Base-by-base conservation (phyloP, 2,113 vertebrate genomes). In the Smithornis capensis region DNA sequence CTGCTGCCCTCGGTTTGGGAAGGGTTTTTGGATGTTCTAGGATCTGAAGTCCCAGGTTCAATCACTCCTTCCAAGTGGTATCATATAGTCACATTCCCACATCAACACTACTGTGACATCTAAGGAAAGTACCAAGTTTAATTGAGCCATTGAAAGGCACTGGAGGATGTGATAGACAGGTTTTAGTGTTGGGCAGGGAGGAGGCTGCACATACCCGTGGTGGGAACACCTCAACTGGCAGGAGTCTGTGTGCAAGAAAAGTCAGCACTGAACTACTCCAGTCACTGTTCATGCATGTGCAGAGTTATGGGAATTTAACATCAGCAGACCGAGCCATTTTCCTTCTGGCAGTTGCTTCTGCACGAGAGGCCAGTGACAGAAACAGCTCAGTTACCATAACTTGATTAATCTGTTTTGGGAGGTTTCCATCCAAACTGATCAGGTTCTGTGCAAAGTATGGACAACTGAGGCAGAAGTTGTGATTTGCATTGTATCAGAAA, bases 111-210 rank as follows among this genome's bases (percentile, higher is more conserved):
- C 42, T 1, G 3, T 12, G 25, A 55, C 25, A 60, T 7, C 35
- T 29, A 24, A 64, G 38, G 25, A 57, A 81, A 13, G 42, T 31
- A 60, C 19, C 4, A 25, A 40, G 19, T 53, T 60, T 69, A 76
- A 67, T 0, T 33, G 21, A 64, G 21, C 40, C 22, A 38, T 0
- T 60, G 33, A 60, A 78, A 45, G 35, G 49, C 24, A 12, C 24
- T 19, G 14, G 52, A 85, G 28, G 28, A 74, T 3, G 2, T 1
- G 12, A 45, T 1, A 37, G 27, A 35, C 7, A 64, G 35, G 23
- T 31, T 14, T 19, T 27, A 69, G 40, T 6, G 9, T 5, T 80
- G 59, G 59, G 52, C 50, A 87, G 31, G 33, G 31, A 89, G 12
- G 15, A 35, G 27, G 23, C 35, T 73, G 50, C 22, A 38, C 8